phyloP scores from a whole-genome alignment of 2,888 invertebrate species.

The Spicauda simplicius region DNA sequence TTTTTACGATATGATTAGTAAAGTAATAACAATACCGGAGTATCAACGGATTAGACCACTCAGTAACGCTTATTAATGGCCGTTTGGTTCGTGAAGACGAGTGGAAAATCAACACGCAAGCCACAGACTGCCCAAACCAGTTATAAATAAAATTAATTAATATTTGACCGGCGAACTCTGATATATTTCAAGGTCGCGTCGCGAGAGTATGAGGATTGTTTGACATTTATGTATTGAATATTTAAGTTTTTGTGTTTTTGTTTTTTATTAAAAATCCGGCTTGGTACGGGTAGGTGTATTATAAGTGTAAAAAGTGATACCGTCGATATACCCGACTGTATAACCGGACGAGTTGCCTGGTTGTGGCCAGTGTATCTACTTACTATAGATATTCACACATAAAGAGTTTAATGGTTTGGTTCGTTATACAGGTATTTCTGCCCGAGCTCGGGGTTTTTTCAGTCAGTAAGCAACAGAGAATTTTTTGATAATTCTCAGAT shows the following conservation, averaged over 20 bases:
- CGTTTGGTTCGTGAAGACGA: slow-evolving; percentile 52
- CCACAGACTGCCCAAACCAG: slow-evolving; percentile 70
- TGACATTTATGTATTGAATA: slow-evolving; percentile 22
- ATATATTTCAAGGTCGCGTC: slow-evolving; percentile 66
- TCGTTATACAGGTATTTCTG: too few relatives aligned
- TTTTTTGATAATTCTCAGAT: too few relatives aligned
- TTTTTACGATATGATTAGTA: not conserved
- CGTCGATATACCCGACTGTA: too few relatives aligned
- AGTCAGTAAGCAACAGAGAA: too few relatives aligned
- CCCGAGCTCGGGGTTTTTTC: too few relatives aligned
- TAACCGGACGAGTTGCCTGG: too few relatives aligned
- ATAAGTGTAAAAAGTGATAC: too few relatives aligned
- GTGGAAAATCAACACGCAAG: slow-evolving; percentile 60
- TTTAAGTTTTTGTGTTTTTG: slow-evolving; percentile 3
- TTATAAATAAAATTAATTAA: slow-evolving; percentile 79
- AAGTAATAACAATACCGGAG: slow-evolving; percentile 19
- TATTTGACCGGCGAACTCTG: slow-evolving; percentile 74
- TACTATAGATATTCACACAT: too few relatives aligned
- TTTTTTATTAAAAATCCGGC: not conserved
- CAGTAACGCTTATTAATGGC: slow-evolving; percentile 41
- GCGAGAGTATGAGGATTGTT: slow-evolving; percentile 17
- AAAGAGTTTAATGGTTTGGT: too few relatives aligned
- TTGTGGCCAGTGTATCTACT: too few relatives aligned
- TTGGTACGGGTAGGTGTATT: too few relatives aligned
- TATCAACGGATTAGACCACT: slow-evolving; percentile 14